A percentile compares a stretch with the other conserved stretches of the same genome.
phyloP scores from a whole-genome alignment of 2,113 vertebrate species.

The Corydoras sp. region DNA sequence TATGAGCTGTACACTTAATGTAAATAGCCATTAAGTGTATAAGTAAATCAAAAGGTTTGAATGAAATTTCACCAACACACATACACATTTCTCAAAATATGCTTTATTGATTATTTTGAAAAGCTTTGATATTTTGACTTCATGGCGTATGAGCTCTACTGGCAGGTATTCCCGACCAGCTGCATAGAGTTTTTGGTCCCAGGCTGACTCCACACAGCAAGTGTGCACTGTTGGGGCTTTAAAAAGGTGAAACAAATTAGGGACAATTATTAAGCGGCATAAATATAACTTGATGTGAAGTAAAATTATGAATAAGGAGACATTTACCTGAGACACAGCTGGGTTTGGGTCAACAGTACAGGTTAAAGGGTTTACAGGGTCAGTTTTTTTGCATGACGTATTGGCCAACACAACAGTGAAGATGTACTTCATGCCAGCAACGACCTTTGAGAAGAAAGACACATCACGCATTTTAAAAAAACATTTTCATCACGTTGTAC shows the following conservation, averaged over 20 bases:
- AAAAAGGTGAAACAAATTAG: constrained; percentile 1
- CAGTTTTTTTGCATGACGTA: constrained; percentile 54
- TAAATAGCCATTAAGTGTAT: too few relatives aligned
- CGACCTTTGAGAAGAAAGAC: constrained; percentile 44
- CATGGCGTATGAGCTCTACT: not conserved
- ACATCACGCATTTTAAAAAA: not conserved
- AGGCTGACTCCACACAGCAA: constrained; percentile 53
- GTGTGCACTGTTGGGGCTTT: constrained; percentile 53
- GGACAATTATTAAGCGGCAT: too few relatives aligned
- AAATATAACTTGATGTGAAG: too few relatives aligned
- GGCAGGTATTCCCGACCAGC: not conserved
- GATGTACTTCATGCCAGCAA: constrained; percentile 54
- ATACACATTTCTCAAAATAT: too few relatives aligned
- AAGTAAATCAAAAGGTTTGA: too few relatives aligned
- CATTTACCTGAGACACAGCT: constrained; percentile 13
- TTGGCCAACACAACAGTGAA: constrained; percentile 53
- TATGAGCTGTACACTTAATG: too few relatives aligned
- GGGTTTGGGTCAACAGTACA: not conserved
- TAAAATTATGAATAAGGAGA: too few relatives aligned
- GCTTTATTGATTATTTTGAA: too few relatives aligned
- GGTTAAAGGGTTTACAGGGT: rapidly evolving
- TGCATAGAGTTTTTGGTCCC: not conserved
- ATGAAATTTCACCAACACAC: too few relatives aligned
- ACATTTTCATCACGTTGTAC: not conserved
- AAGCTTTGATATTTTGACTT: too few relatives aligned